phyloP scores from a whole-genome alignment of 2,797 vertebrate species.

The Varecia variegata region DNA sequence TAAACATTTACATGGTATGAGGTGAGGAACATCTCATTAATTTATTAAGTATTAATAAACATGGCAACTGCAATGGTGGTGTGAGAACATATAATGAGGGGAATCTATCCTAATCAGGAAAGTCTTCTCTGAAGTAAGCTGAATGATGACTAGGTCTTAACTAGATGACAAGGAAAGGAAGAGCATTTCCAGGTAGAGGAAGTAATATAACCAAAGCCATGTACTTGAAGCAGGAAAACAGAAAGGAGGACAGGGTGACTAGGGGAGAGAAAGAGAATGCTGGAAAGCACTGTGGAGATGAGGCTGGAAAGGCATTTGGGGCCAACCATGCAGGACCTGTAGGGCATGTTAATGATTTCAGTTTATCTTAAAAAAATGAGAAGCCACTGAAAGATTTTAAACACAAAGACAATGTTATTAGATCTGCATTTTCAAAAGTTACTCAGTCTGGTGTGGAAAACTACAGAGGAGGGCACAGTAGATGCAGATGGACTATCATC shows the following conservation, averaged over 20 bases:
- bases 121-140: neutral
- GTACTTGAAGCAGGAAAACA: neutral
- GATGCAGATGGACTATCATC: neutral
- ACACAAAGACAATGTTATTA: neutral
- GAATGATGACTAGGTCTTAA: neutral
- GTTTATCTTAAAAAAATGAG: constrained; percentile 16
- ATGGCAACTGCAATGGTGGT: neutral
- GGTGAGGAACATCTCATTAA: neutral
- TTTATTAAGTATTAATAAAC: constrained; percentile 14
- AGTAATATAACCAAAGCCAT: neutral
- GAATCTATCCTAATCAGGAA: neutral
- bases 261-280: neutral
- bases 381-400: neutral
- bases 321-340: neutral
- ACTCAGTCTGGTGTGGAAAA: neutral
- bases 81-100: neutral
- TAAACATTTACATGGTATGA: constrained; percentile 11
- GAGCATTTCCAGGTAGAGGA: neutral
- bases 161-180: neutral
- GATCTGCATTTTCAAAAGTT: neutral
- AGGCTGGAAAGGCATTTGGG: neutral
- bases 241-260: neutral
- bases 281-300: neutral
- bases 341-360: neutral
- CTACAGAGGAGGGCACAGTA: neutral